Evolutionary conservation across 1,140 invertebrate species (phyloP), one percentile per base, ranked within the genome.

Genomic region (Drosophila tropicalis): DNA sequence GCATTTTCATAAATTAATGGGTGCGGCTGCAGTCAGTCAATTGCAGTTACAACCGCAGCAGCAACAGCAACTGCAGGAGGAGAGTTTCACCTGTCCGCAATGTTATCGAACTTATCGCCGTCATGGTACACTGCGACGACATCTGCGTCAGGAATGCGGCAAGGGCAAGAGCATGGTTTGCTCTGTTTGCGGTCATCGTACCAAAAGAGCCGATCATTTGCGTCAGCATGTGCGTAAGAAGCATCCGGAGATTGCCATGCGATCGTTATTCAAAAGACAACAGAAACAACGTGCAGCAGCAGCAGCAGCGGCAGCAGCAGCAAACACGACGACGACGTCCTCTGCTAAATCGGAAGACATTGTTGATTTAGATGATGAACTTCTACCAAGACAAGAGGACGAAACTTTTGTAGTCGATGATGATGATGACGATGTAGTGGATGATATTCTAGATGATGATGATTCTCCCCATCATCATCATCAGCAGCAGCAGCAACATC

Each of bases 71-170:
- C 40, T 32, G 5, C 73, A 76, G 17, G 90, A 92, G 71, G 91
- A 92, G 40, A 91, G 80, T 54, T 92, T 85, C 87, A 92, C 91
- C 74, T 95, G 94, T 76, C 94, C 94, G 6, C 94, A 94, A 70
- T 94, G 94, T 77, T 92, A 87, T 77, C 94, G 94, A 68, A 93
- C 93, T 25, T 95, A 95, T 87, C 93, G 93, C 62, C 89, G 94
- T 9, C 92, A 93, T 36, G 94, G 94, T 66, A 94, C 94, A 3
- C 69, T 94, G 68, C 94, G 92, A 65, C 93, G 94, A 5, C 94
- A 94, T 74, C 68, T 94, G 57, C 90, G 93, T n/a, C 92, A 93
- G 55, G 93, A 93, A 77, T 93, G 93, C 73, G 94, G 94, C 34
- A 93, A 93, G 64, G 93, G 93, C 64, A 93, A 94, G 40, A 92